Percentiles rank a stretch among this genome's conserved stretches.
Evolutionary conservation across 2,888 invertebrate species (phyloP).

Genomic region (Papilio protenor): DNA sequence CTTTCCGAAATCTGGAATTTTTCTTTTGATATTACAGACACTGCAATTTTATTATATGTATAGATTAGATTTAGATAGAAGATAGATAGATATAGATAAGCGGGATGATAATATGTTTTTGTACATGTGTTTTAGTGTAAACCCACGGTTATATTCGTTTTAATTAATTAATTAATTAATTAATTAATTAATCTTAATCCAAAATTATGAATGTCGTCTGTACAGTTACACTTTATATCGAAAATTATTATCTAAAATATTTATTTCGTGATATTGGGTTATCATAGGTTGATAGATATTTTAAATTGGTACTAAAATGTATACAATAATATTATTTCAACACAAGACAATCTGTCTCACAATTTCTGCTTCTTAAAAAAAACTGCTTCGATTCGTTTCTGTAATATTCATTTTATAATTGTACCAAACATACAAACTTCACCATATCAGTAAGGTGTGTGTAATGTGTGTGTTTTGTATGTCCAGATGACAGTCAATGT

Average conservation of each 20-base stretch:
- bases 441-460: neutral
- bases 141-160: neutral
- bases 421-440: neutral
- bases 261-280: conserved; percentile 22
- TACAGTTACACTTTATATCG: neutral
- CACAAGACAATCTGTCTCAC: no score
- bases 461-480: neutral
- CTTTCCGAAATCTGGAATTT: no score
- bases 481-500: conserved; percentile 63
- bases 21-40: no score
- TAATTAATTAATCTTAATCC: conserved; percentile 28
- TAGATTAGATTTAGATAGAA: no score
- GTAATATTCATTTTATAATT: neutral
- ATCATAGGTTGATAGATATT: conserved; percentile 6
- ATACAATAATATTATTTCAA: neutral
- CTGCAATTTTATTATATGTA: no score
- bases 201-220: neutral
- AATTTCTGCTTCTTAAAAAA: no score
- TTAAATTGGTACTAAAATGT: neutral
- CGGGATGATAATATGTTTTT: neutral
- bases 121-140: neutral
- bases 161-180: conserved; percentile 16
- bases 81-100: no score
- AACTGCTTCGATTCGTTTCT: no score
- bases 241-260: conserved; percentile 32